Conservation (phyloP, 2,797 vertebrate species). For the Gadopsis bispinosus region DNA sequence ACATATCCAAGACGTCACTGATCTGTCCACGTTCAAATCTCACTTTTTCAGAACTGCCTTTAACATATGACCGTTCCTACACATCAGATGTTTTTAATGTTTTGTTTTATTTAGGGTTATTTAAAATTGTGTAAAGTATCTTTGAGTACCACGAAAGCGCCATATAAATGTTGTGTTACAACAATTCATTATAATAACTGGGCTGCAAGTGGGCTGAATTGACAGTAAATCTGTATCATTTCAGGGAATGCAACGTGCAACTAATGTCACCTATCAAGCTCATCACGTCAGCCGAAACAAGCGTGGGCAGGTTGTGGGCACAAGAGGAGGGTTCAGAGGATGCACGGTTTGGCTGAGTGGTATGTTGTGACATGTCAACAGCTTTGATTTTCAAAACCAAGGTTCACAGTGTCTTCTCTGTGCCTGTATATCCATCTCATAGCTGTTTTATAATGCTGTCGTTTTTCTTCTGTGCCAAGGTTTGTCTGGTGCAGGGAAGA, state of each 20-base stretch:
- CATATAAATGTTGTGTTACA: too few relatives aligned
- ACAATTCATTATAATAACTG: neutral
- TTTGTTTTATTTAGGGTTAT: too few relatives aligned
- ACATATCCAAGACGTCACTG: too few relatives aligned
- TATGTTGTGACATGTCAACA: constrained; percentile 63
- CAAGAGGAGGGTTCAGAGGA: constrained; percentile 96
- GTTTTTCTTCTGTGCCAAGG: constrained; percentile 79
- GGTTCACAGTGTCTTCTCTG: neutral
- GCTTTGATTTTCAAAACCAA: neutral
- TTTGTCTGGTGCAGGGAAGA: constrained; percentile 97
- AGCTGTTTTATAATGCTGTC: neutral
- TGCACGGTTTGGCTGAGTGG: constrained; percentile 98
- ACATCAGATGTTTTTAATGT: too few relatives aligned
- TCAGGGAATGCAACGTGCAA: constrained; percentile 97
- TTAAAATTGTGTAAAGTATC: too few relatives aligned
- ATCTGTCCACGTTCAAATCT: too few relatives aligned
- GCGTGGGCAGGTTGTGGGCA: constrained; percentile 96
- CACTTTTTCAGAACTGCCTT: too few relatives aligned
- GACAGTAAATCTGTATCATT: constrained; percentile 30
- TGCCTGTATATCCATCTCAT: neutral
- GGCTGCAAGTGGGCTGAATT: neutral
- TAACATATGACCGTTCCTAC: too few relatives aligned
- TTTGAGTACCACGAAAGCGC: too few relatives aligned
- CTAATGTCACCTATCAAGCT: constrained; percentile 98
- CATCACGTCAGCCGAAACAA: constrained; percentile 99